These are phyloP conservation scores for Neoniphon sammara DNA, from an alignment of 2,797 vertebrate genomes.

Conservation along the genomic window DNA sequence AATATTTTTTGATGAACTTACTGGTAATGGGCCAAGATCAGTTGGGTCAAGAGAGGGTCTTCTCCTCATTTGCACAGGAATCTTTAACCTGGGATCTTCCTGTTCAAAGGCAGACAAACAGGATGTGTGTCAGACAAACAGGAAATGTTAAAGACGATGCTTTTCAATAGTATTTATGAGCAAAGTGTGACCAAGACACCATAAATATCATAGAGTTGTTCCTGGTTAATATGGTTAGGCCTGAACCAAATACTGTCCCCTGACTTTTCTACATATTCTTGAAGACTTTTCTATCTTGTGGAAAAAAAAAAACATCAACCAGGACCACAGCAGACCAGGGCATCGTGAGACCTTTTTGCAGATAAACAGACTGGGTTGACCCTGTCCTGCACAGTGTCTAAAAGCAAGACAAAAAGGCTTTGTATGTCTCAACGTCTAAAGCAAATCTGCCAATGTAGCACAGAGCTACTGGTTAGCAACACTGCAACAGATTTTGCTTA, in stretches of 20 bases:
- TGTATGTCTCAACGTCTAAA: too few relatives aligned
- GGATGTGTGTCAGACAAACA: constrained; percentile 47
- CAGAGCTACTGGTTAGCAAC: too few relatives aligned
- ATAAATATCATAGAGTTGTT: too few relatives aligned
- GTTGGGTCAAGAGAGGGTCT: constrained; percentile 86
- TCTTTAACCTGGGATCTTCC: constrained; percentile 93
- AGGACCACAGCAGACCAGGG: too few relatives aligned
- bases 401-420: too few relatives aligned
- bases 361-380: too few relatives aligned
- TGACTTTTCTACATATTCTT: neutral
- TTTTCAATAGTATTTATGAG: neutral
- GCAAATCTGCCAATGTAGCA: too few relatives aligned
- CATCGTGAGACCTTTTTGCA: too few relatives aligned
- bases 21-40: constrained; percentile 92
- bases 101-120: constrained; percentile 78
- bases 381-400: too few relatives aligned
- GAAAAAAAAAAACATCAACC: neutral
- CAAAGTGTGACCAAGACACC: neutral
- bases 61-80: constrained; percentile 86
- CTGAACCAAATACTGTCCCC: neutral
- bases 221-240: neutral
- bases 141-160: constrained; percentile 30
- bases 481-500: too few relatives aligned
- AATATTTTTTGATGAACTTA: constrained; percentile 70
- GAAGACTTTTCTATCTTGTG: neutral